Base-by-base conservation (phyloP, 2,797 vertebrate genomes). In the Margarornis squamiger region DNA sequence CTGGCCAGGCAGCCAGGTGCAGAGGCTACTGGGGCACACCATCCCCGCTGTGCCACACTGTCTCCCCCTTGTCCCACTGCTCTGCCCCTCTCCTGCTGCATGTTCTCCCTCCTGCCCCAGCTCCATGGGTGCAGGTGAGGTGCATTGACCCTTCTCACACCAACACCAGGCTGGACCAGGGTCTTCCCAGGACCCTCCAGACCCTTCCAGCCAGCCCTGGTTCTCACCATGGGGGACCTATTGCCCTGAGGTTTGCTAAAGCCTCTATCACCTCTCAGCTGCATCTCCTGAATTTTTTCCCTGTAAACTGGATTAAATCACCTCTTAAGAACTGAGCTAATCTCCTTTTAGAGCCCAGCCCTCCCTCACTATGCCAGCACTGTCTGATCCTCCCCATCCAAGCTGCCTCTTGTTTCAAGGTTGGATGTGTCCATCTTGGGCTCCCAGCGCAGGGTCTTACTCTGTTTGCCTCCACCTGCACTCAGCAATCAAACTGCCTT, bases 381-480 rank as follows among this genome's bases (percentile, higher is more conserved):
- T 39, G 66, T 24, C 43, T 77, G 87, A 92, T 87, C 84, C 74
- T 92, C 57, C 34, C 73, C 2, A 16, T 13, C 2, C 6, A 62
- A 26, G 43, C 79, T 90, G 92, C 95, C 43, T 96, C 94, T 92
- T 54, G 46, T 96, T 95, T 96, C 96, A 95, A 92, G 92, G 73
- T 66, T 97, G 79, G 58, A 91, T 92, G 77, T 86, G 58, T 68
- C 88, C 5, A 19, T 81, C 94, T 93, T 86, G 79, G 55, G 76
- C 34, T 88, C 51, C 30, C 51, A 27, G 70, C 2, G 0, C 46
- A 61, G 86, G 9, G 26, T 58, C 73, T 84, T 72, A 58, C 86
- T 90, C 72, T 7, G 2, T 66, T 70, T 0, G 43, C 51, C 62
- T 95, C 92, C 96, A 97, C 94, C 95, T 96, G 96, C 58, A 95